phyloP scores from a whole-genome alignment of 2,888 invertebrate genomes.

The Dicycla oo region DNA sequence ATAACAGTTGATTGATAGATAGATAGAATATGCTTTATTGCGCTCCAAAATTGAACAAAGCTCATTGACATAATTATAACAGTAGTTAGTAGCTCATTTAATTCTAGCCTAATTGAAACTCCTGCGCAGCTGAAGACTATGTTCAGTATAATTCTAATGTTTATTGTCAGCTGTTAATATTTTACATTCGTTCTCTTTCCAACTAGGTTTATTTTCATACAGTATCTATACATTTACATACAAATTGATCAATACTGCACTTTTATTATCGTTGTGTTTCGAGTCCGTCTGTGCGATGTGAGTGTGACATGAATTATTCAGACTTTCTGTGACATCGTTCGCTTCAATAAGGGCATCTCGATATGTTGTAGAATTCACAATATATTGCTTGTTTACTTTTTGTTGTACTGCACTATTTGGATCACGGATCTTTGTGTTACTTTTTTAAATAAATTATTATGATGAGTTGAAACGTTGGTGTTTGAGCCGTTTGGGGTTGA shows the following conservation, averaged over 20 bases:
- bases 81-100: not conserved
- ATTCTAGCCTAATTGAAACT: too few relatives aligned
- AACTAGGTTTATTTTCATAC: slow-evolving; percentile 47
- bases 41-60: too few relatives aligned
- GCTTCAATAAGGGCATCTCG: slow-evolving; percentile 72
- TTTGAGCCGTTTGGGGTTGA: too few relatives aligned
- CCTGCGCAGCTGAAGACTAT: too few relatives aligned
- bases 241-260: slow-evolving; percentile 62
- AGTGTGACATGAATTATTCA: slow-evolving; percentile 76
- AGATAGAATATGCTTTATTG: too few relatives aligned
- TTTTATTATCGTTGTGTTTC: slow-evolving; percentile 63
- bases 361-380: slow-evolving; percentile 67
- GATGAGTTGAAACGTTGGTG: too few relatives aligned
- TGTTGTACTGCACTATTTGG: slow-evolving; percentile 64
- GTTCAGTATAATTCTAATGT: slow-evolving; percentile 2
- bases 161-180: slow-evolving; percentile 8
- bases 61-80: too few relatives aligned
- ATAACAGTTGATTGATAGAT: too few relatives aligned
- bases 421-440: slow-evolving; percentile 65
- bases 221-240: slow-evolving; percentile 54
- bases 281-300: slow-evolving; percentile 53
- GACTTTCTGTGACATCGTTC: slow-evolving; percentile 66
- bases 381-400: slow-evolving; percentile 74
- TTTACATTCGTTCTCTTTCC: slow-evolving; percentile 26
- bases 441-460: slow-evolving; percentile 28